Evolutionary conservation across 2,797 vertebrate genomes (phyloP).

Genomic region (Paramormyrops hopkinsi): DNA sequence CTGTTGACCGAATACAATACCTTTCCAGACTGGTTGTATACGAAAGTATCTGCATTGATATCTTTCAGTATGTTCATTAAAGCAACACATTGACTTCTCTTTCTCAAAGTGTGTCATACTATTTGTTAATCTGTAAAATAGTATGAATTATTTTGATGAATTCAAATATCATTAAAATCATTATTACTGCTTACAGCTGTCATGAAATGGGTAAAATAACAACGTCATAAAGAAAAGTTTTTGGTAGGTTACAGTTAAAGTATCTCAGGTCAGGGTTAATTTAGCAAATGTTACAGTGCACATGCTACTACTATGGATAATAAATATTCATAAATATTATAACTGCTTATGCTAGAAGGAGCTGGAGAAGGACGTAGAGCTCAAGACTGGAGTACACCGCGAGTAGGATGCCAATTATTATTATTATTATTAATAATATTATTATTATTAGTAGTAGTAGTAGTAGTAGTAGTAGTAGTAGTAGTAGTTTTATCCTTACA

Average conservation of each 20-base stretch:
- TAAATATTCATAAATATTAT: neutral
- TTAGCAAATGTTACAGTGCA: neutral
- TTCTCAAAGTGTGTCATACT: neutral
- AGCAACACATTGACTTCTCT: neutral
- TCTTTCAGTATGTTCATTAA: neutral
- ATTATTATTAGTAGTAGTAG: neutral
- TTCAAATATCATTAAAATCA: neutral
- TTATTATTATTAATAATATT: neutral
- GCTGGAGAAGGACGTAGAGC: neutral
- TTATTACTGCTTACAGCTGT: neutral
- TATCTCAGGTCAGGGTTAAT: neutral
- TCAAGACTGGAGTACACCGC: neutral
- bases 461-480: neutral
- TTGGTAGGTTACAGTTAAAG: neutral
- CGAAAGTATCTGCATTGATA: neutral
- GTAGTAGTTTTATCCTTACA: neutral
- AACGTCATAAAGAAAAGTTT: neutral
- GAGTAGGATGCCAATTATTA: neutral
- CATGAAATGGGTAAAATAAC: neutral
- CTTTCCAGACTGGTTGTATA: neutral
- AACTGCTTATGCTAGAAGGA: neutral
- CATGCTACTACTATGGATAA: neutral
- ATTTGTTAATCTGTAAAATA: neutral
- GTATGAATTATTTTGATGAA: neutral
- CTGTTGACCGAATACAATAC: neutral